Conservation (phyloP, 2,797 vertebrate species). For the Squalus acanthias region DNA sequence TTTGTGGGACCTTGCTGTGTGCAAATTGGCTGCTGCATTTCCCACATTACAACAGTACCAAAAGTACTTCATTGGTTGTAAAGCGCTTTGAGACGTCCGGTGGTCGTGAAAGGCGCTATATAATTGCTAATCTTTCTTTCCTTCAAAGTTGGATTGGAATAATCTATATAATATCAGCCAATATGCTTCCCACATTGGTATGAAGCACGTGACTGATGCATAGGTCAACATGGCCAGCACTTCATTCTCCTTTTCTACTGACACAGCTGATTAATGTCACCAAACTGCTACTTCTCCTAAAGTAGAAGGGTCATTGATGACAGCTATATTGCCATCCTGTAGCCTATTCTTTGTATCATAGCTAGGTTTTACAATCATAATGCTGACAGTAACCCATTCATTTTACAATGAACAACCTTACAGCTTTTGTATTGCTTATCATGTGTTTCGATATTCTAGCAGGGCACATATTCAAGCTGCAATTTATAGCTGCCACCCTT, state of each 20-base stretch:
- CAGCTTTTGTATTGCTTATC: not conserved
- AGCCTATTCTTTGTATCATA: not conserved
- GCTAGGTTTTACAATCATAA: not conserved
- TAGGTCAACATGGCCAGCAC: not conserved
- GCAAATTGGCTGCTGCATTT: no score
- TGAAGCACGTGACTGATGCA: not conserved
- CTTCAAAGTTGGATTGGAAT: not conserved
- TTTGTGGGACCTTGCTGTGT: no score
- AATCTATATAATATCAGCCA: not conserved
- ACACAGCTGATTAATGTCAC: not conserved
- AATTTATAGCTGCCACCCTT: not conserved
- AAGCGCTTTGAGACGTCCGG: no score
- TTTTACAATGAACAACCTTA: not conserved
- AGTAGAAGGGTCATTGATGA: not conserved
- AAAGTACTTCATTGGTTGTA: no score
- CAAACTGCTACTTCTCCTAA: not conserved
- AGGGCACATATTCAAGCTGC: not conserved
- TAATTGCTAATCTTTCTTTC: no score
- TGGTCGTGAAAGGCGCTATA: no score
- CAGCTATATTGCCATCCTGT: not conserved
- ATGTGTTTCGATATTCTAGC: not conserved
- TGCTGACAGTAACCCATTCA: not conserved
- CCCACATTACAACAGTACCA: no score
- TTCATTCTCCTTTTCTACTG: not conserved
- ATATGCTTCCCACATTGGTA: not conserved